A percentile compares a stretch with the other conserved stretches of the same genome.
Evolutionary conservation across 1,140 invertebrate genomes (phyloP).

Genomic region (Teleopsis dalmanni): DNA sequence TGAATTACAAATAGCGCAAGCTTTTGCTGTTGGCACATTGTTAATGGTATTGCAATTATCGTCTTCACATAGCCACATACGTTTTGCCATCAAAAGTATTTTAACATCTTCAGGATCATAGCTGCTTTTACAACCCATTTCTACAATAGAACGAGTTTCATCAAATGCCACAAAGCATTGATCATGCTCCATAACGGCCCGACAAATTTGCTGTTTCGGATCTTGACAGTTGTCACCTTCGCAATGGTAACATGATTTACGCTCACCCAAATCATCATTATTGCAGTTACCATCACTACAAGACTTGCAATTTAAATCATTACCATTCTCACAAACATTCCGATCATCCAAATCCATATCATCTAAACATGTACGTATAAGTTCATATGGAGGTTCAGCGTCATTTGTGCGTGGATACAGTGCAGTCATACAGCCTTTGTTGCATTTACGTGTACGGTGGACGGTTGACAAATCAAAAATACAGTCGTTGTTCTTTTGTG

Average conservation of each 20-base stretch:
- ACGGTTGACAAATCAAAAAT: conserved; percentile 21
- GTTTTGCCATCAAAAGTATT: conserved; percentile 17
- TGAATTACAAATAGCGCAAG: conserved; percentile 29
- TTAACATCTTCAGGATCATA: conserved; percentile 27
- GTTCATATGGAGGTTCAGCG: conserved; percentile 17
- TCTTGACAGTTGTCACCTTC: conserved; percentile 21
- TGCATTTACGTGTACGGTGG: conserved; percentile 17
- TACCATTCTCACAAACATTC: conserved; percentile 17
- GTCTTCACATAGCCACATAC: conserved; percentile 28
- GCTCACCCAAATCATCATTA: conserved; percentile 20
- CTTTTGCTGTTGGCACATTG: conserved; percentile 15
- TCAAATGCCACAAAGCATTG: conserved; percentile 31
- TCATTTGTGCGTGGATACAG: conserved; percentile 28
- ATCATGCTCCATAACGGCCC: conserved; percentile 23
- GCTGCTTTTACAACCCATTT: conserved; percentile 30
- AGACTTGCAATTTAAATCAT: conserved; percentile 20
- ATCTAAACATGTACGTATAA: conserved; percentile 29
- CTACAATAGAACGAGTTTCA: conserved; percentile 12
- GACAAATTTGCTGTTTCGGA: conserved; percentile 22
- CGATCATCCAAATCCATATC: conserved; percentile 31
- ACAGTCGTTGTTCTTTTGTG: conserved; percentile 23
- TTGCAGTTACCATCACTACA: conserved; percentile 23
- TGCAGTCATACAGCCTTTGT: conserved; percentile 31
- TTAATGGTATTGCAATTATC: conserved; percentile 30
- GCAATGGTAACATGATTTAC: conserved; percentile 28